A percentile compares a stretch with the other conserved stretches of the same genome.
phyloP scores from a whole-genome alignment of 2,888 invertebrate species.

The Microctonus hyperodae region DNA sequence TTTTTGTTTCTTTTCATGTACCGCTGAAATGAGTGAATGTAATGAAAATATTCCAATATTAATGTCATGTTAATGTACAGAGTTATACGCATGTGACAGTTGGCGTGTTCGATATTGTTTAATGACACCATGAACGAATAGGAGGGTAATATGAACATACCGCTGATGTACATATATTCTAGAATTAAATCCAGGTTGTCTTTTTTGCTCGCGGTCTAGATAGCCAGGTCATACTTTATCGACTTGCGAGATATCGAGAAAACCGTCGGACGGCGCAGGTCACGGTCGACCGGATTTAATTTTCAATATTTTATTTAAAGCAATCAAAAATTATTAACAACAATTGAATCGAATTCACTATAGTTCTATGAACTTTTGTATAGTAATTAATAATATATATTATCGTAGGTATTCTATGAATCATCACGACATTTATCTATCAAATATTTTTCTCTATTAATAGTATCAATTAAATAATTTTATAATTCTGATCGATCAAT shows the following conservation, averaged over 20 bases:
- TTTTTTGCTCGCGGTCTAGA: conserved; percentile 36
- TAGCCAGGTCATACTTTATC: conserved; percentile 39
- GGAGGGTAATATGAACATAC: conserved; percentile 18
- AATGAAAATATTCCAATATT: neutral
- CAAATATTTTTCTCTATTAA: too few species aligned
- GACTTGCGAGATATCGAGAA: conserved; percentile 38
- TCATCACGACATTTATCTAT: too few species aligned
- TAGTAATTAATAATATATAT: too few species aligned
- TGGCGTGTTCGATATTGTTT: neutral
- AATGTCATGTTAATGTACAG: neutral
- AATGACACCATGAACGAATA: conserved; percentile 3
- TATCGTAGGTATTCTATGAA: too few species aligned
- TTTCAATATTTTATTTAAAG: too few species aligned
- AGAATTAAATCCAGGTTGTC: conserved; percentile 37
- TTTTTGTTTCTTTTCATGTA: neutral
- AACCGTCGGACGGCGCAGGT: conserved; percentile 37
- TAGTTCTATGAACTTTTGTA: too few species aligned
- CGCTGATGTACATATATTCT: conserved; percentile 27
- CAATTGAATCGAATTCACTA: too few species aligned
- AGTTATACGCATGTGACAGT: neutral
- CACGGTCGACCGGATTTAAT: conserved; percentile 35
- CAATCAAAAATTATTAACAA: too few species aligned
- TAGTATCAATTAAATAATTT: too few species aligned
- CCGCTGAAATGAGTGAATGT: neutral
- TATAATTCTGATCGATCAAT: too few species aligned